phyloP scores from a whole-genome alignment of 2,888 invertebrate species.

The Ophion ellenae region DNA sequence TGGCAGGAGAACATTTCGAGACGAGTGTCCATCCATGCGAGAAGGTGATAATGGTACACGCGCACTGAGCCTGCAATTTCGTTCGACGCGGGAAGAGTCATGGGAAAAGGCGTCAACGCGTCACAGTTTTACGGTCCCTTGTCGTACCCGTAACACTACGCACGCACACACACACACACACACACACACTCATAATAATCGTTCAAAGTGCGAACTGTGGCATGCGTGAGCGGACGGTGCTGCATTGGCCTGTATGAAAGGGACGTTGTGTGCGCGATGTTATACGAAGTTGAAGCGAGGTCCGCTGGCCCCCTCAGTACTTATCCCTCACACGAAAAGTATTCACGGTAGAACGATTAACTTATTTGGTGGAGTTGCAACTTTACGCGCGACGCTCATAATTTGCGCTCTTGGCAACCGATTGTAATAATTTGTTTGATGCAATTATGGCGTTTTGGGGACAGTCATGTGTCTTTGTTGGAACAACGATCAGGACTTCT shows the following conservation, averaged over 20 bases:
- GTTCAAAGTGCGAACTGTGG: not conserved
- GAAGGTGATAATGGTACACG: conserved; percentile 59
- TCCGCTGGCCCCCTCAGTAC: not conserved
- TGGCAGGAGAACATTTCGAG: conserved; percentile 30
- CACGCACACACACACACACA: not conserved
- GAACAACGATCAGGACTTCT: too few relatives aligned
- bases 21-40: conserved; percentile 59
- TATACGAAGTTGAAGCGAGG: not conserved
- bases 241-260: not conserved
- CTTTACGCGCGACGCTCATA: not conserved
- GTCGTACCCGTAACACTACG: not conserved
- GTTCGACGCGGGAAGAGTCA: conserved; percentile 55
- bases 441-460: not conserved
- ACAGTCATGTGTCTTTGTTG: not conserved
- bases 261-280: not conserved
- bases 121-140: conserved; percentile 54
- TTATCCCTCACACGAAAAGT: not conserved
- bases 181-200: conserved; percentile 3
- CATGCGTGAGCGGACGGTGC: conserved; percentile 18
- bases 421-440: not conserved
- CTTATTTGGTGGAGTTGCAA: not conserved
- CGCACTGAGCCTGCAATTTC: conserved; percentile 16
- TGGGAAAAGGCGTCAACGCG: conserved; percentile 62
- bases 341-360: not conserved
- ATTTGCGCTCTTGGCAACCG: not conserved